These are phyloP conservation scores for Drosophila leonis DNA, from an alignment of 2,888 invertebrate genomes.

Conservation along the genomic window DNA sequence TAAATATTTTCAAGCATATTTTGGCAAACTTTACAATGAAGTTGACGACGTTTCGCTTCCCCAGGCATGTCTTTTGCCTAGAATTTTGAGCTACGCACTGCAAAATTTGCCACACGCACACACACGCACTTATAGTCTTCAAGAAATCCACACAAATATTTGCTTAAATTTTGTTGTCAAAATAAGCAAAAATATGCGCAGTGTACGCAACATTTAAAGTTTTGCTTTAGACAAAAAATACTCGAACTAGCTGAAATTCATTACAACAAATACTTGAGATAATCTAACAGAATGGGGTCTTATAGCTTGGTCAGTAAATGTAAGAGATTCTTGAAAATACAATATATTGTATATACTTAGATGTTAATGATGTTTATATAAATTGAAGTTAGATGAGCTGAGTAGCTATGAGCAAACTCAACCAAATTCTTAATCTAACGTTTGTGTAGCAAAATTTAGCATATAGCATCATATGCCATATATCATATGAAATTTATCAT, in stretches of 20 bases:
- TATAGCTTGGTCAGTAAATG: background rate
- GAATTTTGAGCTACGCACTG: constrained; percentile 75
- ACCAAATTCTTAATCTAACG: background rate
- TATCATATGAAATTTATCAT: background rate
- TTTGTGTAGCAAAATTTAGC: background rate
- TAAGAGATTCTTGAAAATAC: background rate
- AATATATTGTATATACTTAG: background rate
- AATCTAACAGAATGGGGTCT: background rate
- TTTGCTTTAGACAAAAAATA: constrained; percentile 5
- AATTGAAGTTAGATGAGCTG: background rate
- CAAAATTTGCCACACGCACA: constrained; percentile 55
- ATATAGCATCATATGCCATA: background rate
- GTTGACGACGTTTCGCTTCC: constrained; percentile 42
- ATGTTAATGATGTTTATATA: background rate
- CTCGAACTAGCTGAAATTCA: constrained; percentile 24
- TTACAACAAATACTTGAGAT: constrained; percentile 25
- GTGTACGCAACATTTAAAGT: constrained; percentile 33
- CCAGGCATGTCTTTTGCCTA: constrained; percentile 6
- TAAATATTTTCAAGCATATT: constrained; percentile 81
- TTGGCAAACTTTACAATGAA: constrained; percentile 71
- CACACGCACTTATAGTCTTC: constrained; percentile 41
- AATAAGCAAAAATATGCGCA: constrained; percentile 54
- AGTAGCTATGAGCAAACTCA: background rate
- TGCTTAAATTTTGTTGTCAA: constrained; percentile 54
- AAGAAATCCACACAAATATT: constrained; percentile 77